phyloP scores from a whole-genome alignment of 2,113 vertebrate genomes.

The Stomatorhinus ivindoensis region DNA sequence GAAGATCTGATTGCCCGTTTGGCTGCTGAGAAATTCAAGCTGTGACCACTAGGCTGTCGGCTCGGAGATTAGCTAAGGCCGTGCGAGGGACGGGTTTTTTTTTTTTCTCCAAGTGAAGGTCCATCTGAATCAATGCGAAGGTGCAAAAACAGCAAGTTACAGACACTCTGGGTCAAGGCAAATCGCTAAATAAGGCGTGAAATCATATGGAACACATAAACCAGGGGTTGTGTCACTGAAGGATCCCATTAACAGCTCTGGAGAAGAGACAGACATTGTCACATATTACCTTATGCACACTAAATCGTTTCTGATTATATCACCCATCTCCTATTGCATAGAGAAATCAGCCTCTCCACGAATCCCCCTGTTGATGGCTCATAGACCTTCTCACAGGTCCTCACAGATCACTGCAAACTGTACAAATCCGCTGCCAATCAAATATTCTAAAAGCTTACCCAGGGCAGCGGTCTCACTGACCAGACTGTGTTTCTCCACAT shows the following conservation, averaged over 20 bases:
- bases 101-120: background rate
- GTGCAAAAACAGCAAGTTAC: background rate
- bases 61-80: background rate
- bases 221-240: background rate
- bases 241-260: background rate
- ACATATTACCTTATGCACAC: background rate
- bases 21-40: background rate
- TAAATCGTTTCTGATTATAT: background rate
- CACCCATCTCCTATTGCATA: background rate
- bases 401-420: background rate
- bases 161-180: background rate
- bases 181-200: background rate
- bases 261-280: background rate
- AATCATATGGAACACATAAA: background rate
- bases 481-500: background rate
- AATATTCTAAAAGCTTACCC: background rate
- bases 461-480: constrained; percentile 6
- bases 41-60: background rate
- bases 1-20: background rate
- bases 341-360: background rate
- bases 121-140: background rate
- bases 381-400: background rate
- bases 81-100: background rate
- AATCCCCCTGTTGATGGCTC: background rate
- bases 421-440: background rate